A percentile compares a stretch with the other conserved stretches of the same genome.
These are phyloP conservation scores for Nephrotoma appendiculata DNA, from an alignment of 2,888 invertebrate species.

Conservation along the genomic window DNA sequence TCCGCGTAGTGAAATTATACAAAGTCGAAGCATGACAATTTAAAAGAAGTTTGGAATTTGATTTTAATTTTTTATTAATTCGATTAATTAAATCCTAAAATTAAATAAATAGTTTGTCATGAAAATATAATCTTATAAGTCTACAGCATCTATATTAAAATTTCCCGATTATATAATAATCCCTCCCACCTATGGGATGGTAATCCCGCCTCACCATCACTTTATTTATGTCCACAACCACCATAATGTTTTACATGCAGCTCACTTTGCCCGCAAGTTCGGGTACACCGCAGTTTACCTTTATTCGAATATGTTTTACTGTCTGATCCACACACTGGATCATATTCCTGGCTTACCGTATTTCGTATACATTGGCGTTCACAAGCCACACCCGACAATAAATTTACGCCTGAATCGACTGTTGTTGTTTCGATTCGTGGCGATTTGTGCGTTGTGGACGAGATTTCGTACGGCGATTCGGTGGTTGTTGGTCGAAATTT, in stretches of 20 bases:
- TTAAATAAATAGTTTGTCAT: not conserved
- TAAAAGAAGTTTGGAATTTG: too few relatives aligned
- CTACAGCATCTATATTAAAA: not conserved
- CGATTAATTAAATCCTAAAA: not conserved
- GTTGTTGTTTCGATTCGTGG: not conserved
- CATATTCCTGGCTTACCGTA: not conserved
- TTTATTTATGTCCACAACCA: not conserved
- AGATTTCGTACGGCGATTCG: not conserved
- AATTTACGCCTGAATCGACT: not conserved
- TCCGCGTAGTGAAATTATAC: too few relatives aligned
- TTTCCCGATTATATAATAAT: not conserved
- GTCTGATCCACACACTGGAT: not conserved
- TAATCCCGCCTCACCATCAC: not conserved
- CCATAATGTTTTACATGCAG: not conserved
- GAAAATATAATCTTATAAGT: not conserved
- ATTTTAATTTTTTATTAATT: not conserved
- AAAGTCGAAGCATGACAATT: too few relatives aligned
- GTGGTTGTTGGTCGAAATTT: not conserved
- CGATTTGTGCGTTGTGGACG: not conserved
- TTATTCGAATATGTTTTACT: slow-evolving; percentile 1
- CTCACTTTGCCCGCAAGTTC: not conserved
- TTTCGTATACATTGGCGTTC: slow-evolving; percentile 3
- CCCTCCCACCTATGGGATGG: not conserved
- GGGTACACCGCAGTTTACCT: not conserved
- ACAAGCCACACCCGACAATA: not conserved